Evolutionary conservation across 2,888 invertebrate genomes (phyloP), one percentile per base, ranked within the genome.

Genomic region (Hoplodrina ambigua): DNA sequence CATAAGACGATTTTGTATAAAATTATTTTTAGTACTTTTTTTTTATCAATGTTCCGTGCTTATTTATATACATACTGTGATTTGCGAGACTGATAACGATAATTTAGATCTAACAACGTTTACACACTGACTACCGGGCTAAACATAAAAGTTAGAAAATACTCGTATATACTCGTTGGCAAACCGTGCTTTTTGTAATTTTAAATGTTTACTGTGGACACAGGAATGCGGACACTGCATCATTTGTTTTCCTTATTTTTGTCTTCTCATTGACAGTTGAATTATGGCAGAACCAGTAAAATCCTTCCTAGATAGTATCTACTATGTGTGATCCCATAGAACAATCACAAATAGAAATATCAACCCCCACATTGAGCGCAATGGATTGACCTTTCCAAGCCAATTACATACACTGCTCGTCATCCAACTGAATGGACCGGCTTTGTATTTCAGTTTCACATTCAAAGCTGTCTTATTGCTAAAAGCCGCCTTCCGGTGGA

Each of bases 401-500:
- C 90, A 93, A 93, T 94, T 92, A 91, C 88, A 85, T 84, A 86
- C 86, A 87, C 88, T 78, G 80, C 87, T 87, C 89, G 84, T 89
- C 90, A 89, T 78, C 78, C 79, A 86, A 83, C 89, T 95, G 91
- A 95, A 95, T 94, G 93, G 89, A 88, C 86, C 84, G 84, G 89
- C 92, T 93, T 94, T 94, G 94, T 94, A 94, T 93, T 94, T 93
- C 90, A 91, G 93, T 90, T 91, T 88, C 90, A 89, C 86, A 90
- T 91, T 90, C 89, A 85, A 86, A 88, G 83, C 90, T 83, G 87
- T 93, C 94, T 92, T 94, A 91, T 95, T 95, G 92, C 92, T 91
- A 89, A 91, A 94, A 91, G 89, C 90, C 91, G 91, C 89, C 91
- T 94, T 95, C 95, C 95, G 92, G 95, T 95, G 95, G 95, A 94